Base-by-base conservation (phyloP, 2,797 vertebrate species). In the Microctenopoma lineatum region DNA sequence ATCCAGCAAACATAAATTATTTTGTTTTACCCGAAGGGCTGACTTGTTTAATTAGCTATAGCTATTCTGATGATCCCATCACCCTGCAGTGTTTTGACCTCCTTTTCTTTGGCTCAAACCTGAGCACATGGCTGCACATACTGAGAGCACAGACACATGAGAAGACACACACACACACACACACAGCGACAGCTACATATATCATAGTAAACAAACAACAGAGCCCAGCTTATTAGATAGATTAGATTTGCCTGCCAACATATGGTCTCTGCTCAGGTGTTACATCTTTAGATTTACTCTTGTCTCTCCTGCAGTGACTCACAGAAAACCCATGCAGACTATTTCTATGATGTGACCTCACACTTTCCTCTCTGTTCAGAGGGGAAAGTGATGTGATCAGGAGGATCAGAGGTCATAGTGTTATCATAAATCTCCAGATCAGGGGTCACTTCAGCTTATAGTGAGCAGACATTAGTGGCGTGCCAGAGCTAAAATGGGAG, bases 61-160 rank as follows among this genome's bases (percentile, higher is more conserved):
- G 73, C 66, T 53, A 16, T 42, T 73, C 76, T 83, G 82, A 89
- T 85, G 77, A 83, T 79, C 76, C 70, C 83, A 66, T 55, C 79
- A 84, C 66, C 86, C 85, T 62, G 76, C 61, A 34, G 87, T 73
- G 86, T 58, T 89, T 69, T 89, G 87, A 88, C 90, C 90, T 85
- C 85, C 71, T 90, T 91, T 87, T 84, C 59, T 78, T 48, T 87
- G 83, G 76, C 75, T 85, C 75, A 65, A 73, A 76, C 80, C 65
- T 68, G 51, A 79, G 82, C 70, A 73, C 79, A 81, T 59, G 75
- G 69, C 57, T 72, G 54, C 69, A 59, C 70, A 85, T 27, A 81
- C 78, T 63, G 77, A 79, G 75, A 75, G 66, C 57, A 36, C 78
- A 81, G 54, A 84, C 70, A 66, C 71, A 58, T 44, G 50, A 65